Evolutionary conservation across 2,797 vertebrate genomes (phyloP).

Genomic region (Rhinatrema bivittatum): DNA sequence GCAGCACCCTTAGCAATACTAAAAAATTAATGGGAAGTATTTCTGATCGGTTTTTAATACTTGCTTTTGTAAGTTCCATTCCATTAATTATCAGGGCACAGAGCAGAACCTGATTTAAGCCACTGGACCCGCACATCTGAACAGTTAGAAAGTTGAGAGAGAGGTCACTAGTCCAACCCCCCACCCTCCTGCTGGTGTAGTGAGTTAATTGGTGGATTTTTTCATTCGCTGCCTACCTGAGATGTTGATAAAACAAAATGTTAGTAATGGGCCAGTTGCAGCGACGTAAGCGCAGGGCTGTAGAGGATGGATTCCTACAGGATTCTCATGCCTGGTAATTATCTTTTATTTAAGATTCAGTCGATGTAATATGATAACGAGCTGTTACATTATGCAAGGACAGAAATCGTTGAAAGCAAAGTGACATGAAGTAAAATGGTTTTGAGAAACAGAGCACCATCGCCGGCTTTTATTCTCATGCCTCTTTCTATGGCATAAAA

Average conservation of each 20-base stretch:
- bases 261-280: constrained; percentile 23
- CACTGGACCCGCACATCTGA: neutral
- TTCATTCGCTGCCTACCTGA: constrained; percentile 12
- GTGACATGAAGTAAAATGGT: constrained; percentile 26
- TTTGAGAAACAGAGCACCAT: constrained; percentile 18
- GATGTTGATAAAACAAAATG: constrained; percentile 27
- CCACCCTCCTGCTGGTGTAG: constrained; percentile 20
- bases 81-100: constrained; percentile 18
- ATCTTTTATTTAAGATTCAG: constrained; percentile 36
- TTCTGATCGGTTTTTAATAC: constrained; percentile 24
- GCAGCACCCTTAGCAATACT: no score
- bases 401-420: constrained; percentile 31
- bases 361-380: constrained; percentile 26
- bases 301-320: constrained; percentile 27
- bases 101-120: constrained; percentile 7
- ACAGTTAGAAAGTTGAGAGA: no score
- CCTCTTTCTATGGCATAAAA: constrained; percentile 18
- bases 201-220: constrained; percentile 17
- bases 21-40: no score
- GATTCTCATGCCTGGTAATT: constrained; percentile 36
- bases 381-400: constrained; percentile 29
- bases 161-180: constrained; percentile 9
- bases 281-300: constrained; percentile 10
- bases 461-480: constrained; percentile 19
- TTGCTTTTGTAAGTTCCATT: constrained; percentile 4